Evolutionary conservation across 2,888 invertebrate species (phyloP).

Genomic region (Dichetophora obliterata): DNA sequence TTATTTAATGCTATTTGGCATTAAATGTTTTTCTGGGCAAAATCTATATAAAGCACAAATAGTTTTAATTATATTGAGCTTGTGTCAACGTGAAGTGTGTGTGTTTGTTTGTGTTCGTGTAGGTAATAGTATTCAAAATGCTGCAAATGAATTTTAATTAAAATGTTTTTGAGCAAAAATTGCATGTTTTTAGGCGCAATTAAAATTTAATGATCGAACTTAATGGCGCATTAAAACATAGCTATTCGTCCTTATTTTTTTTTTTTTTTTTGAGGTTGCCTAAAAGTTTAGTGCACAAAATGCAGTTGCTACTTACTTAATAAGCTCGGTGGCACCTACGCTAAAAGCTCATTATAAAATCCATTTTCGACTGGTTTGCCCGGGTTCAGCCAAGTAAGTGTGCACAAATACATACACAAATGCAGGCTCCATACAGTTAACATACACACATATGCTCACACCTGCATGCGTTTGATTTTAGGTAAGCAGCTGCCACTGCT

Average conservation of each 20-base stretch:
- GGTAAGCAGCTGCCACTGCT: not conserved
- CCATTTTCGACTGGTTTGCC: not conserved
- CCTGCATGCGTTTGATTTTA: not conserved
- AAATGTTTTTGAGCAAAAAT: not conserved
- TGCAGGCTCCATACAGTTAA: no score
- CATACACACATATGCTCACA: not conserved
- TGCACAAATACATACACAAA: not conserved
- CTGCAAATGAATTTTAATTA: not conserved
- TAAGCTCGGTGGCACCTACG: not conserved
- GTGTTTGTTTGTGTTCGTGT: not conserved
- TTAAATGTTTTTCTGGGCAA: not conserved
- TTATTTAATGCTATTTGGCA: not conserved
- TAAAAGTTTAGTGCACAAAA: not conserved
- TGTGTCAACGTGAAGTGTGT: not conserved
- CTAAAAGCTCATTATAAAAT: slow-evolving; percentile 3
- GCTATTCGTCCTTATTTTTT: not conserved
- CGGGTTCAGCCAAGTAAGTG: not conserved
- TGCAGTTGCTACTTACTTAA: not conserved
- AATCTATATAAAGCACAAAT: not conserved
- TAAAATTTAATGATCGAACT: not conserved
- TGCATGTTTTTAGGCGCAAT: slow-evolving; percentile 5
- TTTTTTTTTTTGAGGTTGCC: not conserved
- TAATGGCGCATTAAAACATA: not conserved
- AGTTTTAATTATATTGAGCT: slow-evolving; percentile 8
- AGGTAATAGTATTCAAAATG: not conserved